phyloP scores from a whole-genome alignment of 64 coral and sea anemone genomes.

The Stichodactyla helianthus region DNA sequence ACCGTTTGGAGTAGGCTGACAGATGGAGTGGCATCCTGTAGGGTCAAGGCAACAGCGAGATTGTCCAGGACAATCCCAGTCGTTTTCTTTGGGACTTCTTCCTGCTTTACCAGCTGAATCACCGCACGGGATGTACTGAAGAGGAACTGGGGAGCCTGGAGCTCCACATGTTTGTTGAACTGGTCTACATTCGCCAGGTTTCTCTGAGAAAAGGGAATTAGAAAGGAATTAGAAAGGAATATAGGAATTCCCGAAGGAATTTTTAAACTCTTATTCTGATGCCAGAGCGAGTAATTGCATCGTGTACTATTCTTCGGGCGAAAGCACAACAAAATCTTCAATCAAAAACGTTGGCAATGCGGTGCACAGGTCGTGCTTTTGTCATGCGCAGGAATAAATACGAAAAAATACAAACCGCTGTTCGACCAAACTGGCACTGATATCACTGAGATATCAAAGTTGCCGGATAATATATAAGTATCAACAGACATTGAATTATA shows the following conservation, averaged over 20 bases:
- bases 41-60: constrained; percentile 31
- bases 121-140: constrained; percentile 42
- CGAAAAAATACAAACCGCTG: too few species aligned
- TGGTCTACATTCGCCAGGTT: constrained; percentile 32
- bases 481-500: too few species aligned
- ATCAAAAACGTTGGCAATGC: too few species aligned
- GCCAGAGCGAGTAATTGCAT: too few species aligned
- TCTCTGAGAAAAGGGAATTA: constrained; percentile 20
- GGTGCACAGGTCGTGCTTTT: too few species aligned
- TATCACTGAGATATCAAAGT: too few species aligned
- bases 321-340: too few species aligned
- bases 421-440: too few species aligned
- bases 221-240: neutral
- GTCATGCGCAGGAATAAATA: too few species aligned
- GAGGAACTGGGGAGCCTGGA: neutral
- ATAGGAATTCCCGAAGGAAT: neutral
- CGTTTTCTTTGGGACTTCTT: constrained; percentile 31
- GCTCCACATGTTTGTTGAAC: neutral
- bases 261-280: neutral
- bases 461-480: too few species aligned
- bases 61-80: constrained; percentile 45
- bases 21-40: constrained; percentile 40
- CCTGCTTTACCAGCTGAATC: neutral
- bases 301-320: too few species aligned
- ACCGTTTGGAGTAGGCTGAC: constrained; percentile 39